Percentiles rank a stretch among this genome's conserved stretches.
Evolutionary conservation across 2,797 vertebrate species (phyloP).

Genomic region (Bufotes viridis): DNA sequence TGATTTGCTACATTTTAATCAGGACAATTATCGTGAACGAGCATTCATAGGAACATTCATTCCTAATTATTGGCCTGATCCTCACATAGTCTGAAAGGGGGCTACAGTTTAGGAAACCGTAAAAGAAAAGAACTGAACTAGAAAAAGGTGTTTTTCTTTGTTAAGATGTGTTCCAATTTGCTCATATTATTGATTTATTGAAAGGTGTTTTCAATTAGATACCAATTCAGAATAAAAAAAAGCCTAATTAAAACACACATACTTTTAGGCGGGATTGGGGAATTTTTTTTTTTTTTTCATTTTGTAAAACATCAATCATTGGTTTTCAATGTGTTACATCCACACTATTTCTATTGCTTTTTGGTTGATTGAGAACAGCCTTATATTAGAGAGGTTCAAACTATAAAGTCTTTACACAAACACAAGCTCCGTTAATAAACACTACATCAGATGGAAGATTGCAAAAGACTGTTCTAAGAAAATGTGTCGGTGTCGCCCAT

Average conservation of each 20-base stretch:
- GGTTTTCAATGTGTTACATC: neutral
- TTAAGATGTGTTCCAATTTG: too few species aligned
- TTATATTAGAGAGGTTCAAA: neutral
- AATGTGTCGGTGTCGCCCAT: neutral
- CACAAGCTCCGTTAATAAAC: neutral
- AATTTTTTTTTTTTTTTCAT: neutral
- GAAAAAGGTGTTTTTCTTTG: too few species aligned
- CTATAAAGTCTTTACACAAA: neutral
- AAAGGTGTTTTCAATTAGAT: too few species aligned
- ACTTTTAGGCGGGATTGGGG: neutral
- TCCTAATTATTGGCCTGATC: too few species aligned
- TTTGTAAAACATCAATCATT: neutral
- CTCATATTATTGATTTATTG: too few species aligned
- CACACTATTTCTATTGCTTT: slow-evolving; percentile 7
- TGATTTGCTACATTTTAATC: too few species aligned
- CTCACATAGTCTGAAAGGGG: too few species aligned
- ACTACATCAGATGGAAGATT: neutral
- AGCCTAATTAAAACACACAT: neutral
- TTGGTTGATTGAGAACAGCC: neutral
- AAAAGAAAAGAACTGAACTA: too few species aligned
- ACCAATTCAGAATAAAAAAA: neutral
- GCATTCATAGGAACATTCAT: too few species aligned
- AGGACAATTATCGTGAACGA: too few species aligned
- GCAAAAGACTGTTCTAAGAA: neutral
- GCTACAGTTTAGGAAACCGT: too few species aligned